phyloP scores from a whole-genome alignment of 37 sponge, comb jelly and placozoan species.

The Halisarca cf. caerulea region DNA sequence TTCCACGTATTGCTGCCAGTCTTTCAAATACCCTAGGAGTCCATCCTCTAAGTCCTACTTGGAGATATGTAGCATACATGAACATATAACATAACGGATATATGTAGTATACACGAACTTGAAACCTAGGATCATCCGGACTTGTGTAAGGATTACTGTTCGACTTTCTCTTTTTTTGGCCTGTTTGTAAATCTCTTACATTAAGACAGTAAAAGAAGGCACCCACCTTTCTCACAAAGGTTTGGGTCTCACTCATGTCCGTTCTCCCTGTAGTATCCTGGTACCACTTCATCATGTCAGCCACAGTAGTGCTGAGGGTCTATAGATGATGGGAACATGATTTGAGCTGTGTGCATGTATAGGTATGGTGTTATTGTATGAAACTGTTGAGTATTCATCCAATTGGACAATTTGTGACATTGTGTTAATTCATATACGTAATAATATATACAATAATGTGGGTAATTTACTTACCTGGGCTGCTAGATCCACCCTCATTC shows the following conservation, averaged over 20 bases:
- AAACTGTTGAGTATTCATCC: too few relatives aligned
- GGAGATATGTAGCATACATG: neutral
- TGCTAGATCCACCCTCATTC: constrained; percentile 12
- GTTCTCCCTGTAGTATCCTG: neutral
- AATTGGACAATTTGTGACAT: too few relatives aligned
- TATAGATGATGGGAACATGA: neutral
- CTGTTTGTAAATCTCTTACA: neutral
- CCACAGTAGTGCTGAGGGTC: neutral
- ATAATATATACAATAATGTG: neutral
- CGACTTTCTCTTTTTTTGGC: neutral
- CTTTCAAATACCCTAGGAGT: constrained; percentile 39
- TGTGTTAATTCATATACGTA: neutral
- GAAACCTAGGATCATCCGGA: neutral
- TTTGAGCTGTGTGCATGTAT: neutral
- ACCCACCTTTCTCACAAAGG: neutral
- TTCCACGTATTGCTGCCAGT: constrained; percentile 34
- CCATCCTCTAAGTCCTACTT: constrained; percentile 38
- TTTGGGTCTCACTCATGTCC: neutral
- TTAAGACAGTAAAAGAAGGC: constrained; percentile 14
- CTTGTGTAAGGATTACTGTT: neutral
- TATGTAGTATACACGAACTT: too few relatives aligned
- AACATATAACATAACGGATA: neutral
- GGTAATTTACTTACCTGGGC: neutral
- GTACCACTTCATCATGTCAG: neutral
- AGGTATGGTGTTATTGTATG: too few relatives aligned